Evolutionary conservation across 37 sponge, comb jelly and placozoan genomes (phyloP), one percentile per base, ranked within the genome.

Genomic region (Diacarnus erythraeanus): DNA sequence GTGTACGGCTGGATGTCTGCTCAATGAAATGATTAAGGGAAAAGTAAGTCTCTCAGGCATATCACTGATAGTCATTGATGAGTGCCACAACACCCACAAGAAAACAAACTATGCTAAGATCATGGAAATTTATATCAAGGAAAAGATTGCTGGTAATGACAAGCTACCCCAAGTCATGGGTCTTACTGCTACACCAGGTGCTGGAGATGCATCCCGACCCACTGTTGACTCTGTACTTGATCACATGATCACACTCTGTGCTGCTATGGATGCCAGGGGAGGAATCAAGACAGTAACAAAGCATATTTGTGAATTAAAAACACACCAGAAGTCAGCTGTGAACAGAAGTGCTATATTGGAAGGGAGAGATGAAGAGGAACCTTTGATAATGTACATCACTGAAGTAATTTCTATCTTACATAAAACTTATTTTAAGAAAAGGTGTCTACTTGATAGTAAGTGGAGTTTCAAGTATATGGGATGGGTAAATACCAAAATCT

Each of bases 41-140:
- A 66, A 80, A 38, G 2, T 91, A 0, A 38, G 60, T 23, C 37
- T 86, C 2, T 67, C 69, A 0, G 76, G 80, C 42, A 42, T 93
- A 22, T 80, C 84, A 75, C 79, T 97, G 9, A 71, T 97, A 2
- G 77, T 97, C 42, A 20, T 91, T n/a, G 97, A 97, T 51, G 97
- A 97, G 69, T 97, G 97, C 76, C 97, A 97, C 65, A 83, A 93
- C 60, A 84, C 90, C 3, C 72, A 69, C 30, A 73, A 81, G 10
- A 83, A 80, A 43, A 57, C 85, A 63, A 57, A 83, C 43, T 83
- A 94, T 77, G 81, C 78, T 27, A 68, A 73, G 20, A 60, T 91
- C 25, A 86, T 91, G 87, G 69, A 73, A 41, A n/a, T 67, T 57
- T 91, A 91, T 42, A 61, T 91, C 20, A 42, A 54, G 42, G 65